Evolutionary conservation across 2,113 vertebrate species (phyloP).

Genomic region (Myotis brandtii): DNA sequence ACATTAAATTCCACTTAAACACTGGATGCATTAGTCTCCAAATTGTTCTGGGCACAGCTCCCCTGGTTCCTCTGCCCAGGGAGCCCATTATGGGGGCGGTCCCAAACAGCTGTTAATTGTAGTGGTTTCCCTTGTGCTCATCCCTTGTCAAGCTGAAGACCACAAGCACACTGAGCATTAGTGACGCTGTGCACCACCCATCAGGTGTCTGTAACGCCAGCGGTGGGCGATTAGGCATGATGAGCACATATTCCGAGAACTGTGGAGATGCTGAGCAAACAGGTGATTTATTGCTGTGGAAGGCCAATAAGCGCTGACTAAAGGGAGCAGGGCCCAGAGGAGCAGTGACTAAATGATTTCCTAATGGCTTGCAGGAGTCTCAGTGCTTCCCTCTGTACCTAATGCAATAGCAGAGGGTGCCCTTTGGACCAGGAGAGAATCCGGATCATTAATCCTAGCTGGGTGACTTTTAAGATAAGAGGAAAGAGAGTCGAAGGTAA

Average conservation of each 20-base stretch:
- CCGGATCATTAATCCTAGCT: not conserved
- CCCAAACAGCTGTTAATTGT: not conserved
- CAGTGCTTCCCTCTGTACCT: not conserved
- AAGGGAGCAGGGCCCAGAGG: not conserved
- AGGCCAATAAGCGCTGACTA: not conserved
- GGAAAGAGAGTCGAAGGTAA: not conserved
- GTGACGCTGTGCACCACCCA: accelerated
- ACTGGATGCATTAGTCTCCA: not conserved
- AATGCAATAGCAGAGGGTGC: not conserved
- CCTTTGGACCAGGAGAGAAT: not conserved
- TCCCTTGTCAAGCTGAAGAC: not conserved
- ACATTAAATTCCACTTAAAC: not conserved
- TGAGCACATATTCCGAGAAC: not conserved
- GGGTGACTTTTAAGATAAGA: not conserved
- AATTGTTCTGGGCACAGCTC: not conserved
- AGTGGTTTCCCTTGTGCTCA: not conserved
- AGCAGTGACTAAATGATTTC: not conserved
- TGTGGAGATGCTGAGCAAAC: not conserved
- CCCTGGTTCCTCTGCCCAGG: not conserved
- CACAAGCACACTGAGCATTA: not conserved
- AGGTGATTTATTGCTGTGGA: slow-evolving; percentile 37
- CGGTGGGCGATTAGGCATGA: accelerated
- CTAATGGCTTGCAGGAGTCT: not conserved
- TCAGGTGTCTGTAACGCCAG: not conserved
- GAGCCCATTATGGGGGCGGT: no score